Evolutionary conservation across 2,888 invertebrate species (phyloP).

Genomic region (Torymus tubicola): DNA sequence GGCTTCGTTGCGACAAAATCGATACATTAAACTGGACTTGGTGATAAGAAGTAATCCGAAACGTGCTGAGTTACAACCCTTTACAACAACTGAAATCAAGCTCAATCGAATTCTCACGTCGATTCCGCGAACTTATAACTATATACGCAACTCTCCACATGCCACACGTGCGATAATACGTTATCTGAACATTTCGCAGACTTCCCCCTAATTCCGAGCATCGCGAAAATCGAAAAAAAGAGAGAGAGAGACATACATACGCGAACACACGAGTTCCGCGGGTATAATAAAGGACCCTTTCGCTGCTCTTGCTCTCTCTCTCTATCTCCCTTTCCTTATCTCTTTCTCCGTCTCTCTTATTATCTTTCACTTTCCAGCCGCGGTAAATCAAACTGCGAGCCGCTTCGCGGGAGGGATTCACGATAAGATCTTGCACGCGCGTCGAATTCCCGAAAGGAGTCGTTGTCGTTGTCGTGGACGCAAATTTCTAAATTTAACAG

Average conservation of each 20-base stretch:
- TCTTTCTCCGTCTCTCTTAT: constrained; percentile 35
- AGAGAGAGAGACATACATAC: background rate
- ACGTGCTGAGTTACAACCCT: no score
- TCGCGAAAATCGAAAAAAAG: background rate
- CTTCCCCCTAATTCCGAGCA: constrained; percentile 24
- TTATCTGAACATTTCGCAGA: constrained; percentile 35
- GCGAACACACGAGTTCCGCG: constrained; percentile 21
- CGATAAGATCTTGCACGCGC: constrained; percentile 64
- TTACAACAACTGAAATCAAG: background rate
- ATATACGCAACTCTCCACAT: no score
- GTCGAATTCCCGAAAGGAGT: constrained; percentile 63
- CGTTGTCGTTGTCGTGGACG: constrained; percentile 2
- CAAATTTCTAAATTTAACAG: constrained; percentile 1
- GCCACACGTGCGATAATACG: constrained; percentile 11
- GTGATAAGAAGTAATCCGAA: no score
- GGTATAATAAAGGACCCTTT: constrained; percentile 46
- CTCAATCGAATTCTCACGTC: no score
- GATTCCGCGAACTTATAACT: no score
- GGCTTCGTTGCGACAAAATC: no score
- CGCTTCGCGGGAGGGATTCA: constrained; percentile 67
- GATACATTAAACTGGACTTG: no score
- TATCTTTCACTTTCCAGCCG: constrained; percentile 47
- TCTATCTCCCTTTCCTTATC: constrained; percentile 33
- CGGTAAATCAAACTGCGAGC: constrained; percentile 66
- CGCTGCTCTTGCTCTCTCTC: constrained; percentile 4